Base-by-base conservation (phyloP, 2,888 invertebrate genomes). In the Drosophila maculinotata region DNA sequence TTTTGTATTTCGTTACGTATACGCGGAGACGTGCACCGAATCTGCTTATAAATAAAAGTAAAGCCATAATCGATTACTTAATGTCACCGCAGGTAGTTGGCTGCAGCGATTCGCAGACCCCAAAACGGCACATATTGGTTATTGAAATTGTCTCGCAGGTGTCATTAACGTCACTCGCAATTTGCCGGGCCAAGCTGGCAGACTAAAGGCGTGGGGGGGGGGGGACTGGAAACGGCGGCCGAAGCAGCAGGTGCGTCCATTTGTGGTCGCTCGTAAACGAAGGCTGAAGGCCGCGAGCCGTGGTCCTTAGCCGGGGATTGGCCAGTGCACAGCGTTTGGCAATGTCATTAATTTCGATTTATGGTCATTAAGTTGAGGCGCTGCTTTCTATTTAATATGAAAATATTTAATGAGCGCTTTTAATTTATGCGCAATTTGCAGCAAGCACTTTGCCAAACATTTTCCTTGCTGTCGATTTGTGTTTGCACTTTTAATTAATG, bases 91-190 rank as follows among this genome's bases (percentile, higher is more conserved):
- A 52, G 62, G 56, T 38, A 57, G 56, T 57, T 48, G 38, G 17
- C 30, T 54, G 9, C 7, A 44, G 14, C 54, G 51, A 51, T 58
- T 62, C 52, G 25, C 57, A 62, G 68, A 76, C 52, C 69, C 79
- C 54, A 42, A 79, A 86, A 79, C 68, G 73, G 56, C 70, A 70
- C 69, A 82, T 71, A 84, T 87, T 68, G 88, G 87, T 81, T 85
- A 82, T 87, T 76, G 82, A 85, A 88, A 85, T 76, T 75, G 87
- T 88, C 89, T 87, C 90, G 74, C 79, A 85, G 88, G 85, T 87
- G 86, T 80, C 87, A 79, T 89, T 89, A 89, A 88, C 75, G 88
- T 79, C 69, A 75, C 62, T 74, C 59, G 62, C 58, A 76, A 76
- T 86, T 54, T 60, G 53, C 62, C 41, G 42, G 42, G 15, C 59